Percentiles rank a stretch among this genome's conserved stretches.
These are phyloP conservation scores for Epirrita christyi DNA, from an alignment of 2,888 invertebrate genomes.

Conservation along the genomic window DNA sequence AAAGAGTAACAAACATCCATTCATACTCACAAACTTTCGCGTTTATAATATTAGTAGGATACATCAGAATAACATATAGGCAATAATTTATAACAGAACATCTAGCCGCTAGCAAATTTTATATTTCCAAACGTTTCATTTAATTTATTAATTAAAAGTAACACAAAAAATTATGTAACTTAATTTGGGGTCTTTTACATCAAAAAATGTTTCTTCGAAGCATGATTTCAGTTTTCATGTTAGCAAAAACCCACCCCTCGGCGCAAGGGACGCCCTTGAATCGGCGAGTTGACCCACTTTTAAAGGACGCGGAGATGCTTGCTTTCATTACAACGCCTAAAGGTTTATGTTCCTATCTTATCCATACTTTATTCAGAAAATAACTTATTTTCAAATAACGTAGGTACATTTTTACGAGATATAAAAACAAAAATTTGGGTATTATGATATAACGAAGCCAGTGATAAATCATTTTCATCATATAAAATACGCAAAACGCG, in stretches of 20 bases:
- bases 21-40: too few relatives aligned
- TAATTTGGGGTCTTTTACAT: conserved; percentile 1
- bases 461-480: conserved; percentile 3
- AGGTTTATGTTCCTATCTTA: conserved; percentile 17
- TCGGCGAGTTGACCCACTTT: conserved; percentile 38
- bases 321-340: conserved; percentile 25
- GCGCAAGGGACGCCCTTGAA: conserved; percentile 37
- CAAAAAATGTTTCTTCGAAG: conserved; percentile 13
- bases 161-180: neutral
- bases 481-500: conserved; percentile 16
- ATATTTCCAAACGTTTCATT: too few relatives aligned
- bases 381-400: conserved; percentile 13
- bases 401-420: conserved; percentile 6
- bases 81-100: too few relatives aligned
- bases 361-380: conserved; percentile 15
- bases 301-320: conserved; percentile 28
- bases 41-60: too few relatives aligned
- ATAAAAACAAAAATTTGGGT: neutral
- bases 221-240: conserved; percentile 24
- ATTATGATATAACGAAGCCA: neutral
- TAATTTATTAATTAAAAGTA: neutral
- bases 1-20: too few relatives aligned
- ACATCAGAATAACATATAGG: too few relatives aligned
- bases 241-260: conserved; percentile 23
- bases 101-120: too few relatives aligned